phyloP scores from a whole-genome alignment of 2,888 invertebrate genomes.

The Agriotes lineatus region DNA sequence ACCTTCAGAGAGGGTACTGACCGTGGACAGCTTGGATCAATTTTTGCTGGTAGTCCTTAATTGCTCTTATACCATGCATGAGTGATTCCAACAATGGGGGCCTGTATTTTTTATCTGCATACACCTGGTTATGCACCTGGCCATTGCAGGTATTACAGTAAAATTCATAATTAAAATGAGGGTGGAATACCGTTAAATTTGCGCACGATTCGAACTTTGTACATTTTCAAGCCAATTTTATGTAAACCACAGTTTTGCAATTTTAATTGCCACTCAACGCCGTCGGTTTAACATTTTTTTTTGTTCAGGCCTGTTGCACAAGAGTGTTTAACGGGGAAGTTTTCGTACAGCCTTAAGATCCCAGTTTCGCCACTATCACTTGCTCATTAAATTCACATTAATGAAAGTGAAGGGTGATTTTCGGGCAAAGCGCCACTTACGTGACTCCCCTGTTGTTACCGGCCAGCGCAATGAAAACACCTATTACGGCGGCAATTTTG shows the following conservation, averaged over 20 bases:
- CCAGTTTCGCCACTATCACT: not conserved
- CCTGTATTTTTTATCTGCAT: conserved; percentile 45
- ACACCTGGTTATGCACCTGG: conserved; percentile 51
- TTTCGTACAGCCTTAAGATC: not conserved
- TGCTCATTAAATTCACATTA: conserved; percentile 7
- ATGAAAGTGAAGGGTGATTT: conserved; percentile 16
- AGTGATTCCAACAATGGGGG: conserved; percentile 43
- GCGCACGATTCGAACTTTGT: not conserved
- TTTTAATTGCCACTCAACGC: no score
- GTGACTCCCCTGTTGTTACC: not conserved
- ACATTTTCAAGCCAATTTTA: no score
- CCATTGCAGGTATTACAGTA: conserved; percentile 38
- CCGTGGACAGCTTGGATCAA: not conserved
- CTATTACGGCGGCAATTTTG: conserved; percentile 25
- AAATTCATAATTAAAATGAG: conserved; percentile 19
- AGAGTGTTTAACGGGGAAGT: no score
- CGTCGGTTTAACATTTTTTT: no score
- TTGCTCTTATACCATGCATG: conserved; percentile 30
- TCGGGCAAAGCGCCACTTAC: conserved; percentile 2
- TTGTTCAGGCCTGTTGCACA: no score
- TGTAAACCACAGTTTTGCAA: no score
- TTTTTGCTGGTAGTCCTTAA: not conserved
- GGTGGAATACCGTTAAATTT: conserved; percentile 41
- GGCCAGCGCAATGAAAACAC: conserved; percentile 4
- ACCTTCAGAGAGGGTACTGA: no score